phyloP scores from a whole-genome alignment of 2,797 vertebrate species.

The Phalanger gymnotis region DNA sequence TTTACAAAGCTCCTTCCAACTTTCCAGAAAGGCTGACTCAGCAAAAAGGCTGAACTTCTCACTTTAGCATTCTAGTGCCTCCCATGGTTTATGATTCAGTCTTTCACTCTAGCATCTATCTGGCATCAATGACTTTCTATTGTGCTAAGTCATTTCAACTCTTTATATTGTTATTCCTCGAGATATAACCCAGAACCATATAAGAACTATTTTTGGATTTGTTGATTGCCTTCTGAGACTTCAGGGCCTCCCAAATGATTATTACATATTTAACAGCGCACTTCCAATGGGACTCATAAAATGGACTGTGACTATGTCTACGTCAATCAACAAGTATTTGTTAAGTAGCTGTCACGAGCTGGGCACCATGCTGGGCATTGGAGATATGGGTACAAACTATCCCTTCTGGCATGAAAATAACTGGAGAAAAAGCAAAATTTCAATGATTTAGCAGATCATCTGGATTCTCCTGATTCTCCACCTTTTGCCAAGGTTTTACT shows the following conservation, averaged over 20 bases:
- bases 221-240: background rate
- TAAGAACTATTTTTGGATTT: background rate
- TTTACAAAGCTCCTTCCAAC: background rate
- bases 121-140: background rate
- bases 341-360: background rate
- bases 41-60: background rate
- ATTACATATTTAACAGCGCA: too few species aligned
- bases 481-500: background rate
- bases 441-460: background rate
- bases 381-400: background rate
- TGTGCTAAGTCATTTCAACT: background rate
- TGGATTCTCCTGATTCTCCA: background rate
- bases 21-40: background rate
- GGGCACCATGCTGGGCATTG: background rate
- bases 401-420: background rate
- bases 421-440: background rate
- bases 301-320: background rate
- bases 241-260: background rate
- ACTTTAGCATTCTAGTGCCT: background rate
- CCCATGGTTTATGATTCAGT: background rate
- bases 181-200: background rate
- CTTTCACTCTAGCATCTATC: background rate
- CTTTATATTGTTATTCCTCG: background rate
- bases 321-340: background rate
- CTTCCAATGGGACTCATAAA: background rate